Evolutionary conservation across 2,888 invertebrate genomes (phyloP), one percentile per base, ranked within the genome.

Genomic region (Suillia variegata): DNA sequence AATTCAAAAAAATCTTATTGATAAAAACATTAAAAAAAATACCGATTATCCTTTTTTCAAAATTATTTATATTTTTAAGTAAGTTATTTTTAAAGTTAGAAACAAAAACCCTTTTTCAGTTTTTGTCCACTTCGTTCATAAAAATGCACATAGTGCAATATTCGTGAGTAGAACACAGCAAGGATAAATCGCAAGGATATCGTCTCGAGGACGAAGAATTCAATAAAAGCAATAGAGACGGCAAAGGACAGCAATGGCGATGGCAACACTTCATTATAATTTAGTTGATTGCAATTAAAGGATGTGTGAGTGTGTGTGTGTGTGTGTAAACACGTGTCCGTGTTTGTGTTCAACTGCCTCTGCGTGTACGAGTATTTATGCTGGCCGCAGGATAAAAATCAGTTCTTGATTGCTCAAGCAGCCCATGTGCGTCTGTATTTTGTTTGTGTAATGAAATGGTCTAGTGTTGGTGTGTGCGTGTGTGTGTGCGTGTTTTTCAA

Each of bases 211-310:
- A 26, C 5, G 26, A 10, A 26, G 26, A 10, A 26, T 26, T 10
- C 26, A 26, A 26, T 26, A 26, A 26, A 26, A 6, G 26, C 12
- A 17, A 20, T 6, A 17, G 18, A 17, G 18, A 45, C 45, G 18
- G 13, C 45, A 45, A 3, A 38, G 38, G 18, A 20, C 18, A 17
- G 18, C 45, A 45, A 45, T 20, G 18, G 13, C 45, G 18, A 3
- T 45, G 6, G 20, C 51, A 12, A 51, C 33, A 47, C 56, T 56
- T 38, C 50, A 38, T 56, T 49, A 22, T 56, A 56, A 56, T 56
- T 56, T 45, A 56, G 20, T 56, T 56, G 56, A 56, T 56, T 49
- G 49, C 56, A 56, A 56, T 55, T 55, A 48, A 55, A 48, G 48
- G 33, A 45, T 54, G 33, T 21, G 22, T 15, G 8, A 17, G 45